These are phyloP conservation scores for Theretra japonica DNA, from an alignment of 2,888 invertebrate species.

Conservation along the genomic window DNA sequence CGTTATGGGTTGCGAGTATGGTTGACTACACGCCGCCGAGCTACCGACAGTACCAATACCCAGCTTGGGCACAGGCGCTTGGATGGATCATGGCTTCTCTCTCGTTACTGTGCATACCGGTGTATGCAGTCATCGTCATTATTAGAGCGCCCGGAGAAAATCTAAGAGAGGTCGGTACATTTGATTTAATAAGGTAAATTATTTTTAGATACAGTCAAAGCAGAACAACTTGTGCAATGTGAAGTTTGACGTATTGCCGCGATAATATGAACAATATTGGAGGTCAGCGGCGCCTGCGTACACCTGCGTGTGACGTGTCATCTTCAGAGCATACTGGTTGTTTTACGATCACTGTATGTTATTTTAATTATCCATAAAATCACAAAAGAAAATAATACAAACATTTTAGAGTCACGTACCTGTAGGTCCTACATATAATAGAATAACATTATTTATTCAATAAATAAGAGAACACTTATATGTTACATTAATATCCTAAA, in stretches of 20 bases:
- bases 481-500: neutral
- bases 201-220: too few relatives aligned
- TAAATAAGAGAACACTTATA: neutral
- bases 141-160: slow-evolving; percentile 88
- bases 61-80: slow-evolving; percentile 92
- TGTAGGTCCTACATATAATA: too few relatives aligned
- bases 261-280: neutral
- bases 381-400: neutral
- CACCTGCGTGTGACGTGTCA: too few relatives aligned
- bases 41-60: slow-evolving; percentile 93
- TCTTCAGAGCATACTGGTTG: too few relatives aligned
- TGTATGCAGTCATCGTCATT: slow-evolving; percentile 90
- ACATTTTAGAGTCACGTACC: neutral
- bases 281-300: too few relatives aligned
- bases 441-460: too few relatives aligned
- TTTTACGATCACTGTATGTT: too few relatives aligned
- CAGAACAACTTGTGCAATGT: too few relatives aligned
- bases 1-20: slow-evolving; percentile 94
- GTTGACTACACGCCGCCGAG: slow-evolving; percentile 94
- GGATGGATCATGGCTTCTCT: slow-evolving; percentile 95
- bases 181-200: neutral
- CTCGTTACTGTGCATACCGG: slow-evolving; percentile 94
- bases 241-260: neutral
- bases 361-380: too few relatives aligned
- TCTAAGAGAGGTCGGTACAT: slow-evolving; percentile 87